phyloP scores from a whole-genome alignment of 53 echinoderm and acorn worm species.

The Mesocentrotus franciscanus region DNA sequence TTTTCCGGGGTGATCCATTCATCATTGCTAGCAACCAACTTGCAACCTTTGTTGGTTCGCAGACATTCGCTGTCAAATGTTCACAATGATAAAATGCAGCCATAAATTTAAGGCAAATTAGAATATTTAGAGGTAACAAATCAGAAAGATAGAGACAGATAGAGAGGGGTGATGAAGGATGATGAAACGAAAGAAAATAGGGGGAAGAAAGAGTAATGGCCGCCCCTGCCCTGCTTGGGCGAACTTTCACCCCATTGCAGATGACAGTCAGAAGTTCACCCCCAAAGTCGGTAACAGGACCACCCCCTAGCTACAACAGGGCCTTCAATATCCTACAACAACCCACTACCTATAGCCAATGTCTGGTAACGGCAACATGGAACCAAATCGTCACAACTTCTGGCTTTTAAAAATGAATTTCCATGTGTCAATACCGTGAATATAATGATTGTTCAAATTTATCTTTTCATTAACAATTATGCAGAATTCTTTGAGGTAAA shows the following conservation, averaged over 20 bases:
- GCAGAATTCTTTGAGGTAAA: no score
- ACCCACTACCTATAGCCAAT: no score
- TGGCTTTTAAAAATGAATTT: no score
- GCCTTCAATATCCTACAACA: no score
- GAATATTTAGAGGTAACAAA: not conserved
- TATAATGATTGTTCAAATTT: no score
- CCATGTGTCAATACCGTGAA: no score
- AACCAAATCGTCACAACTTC: no score
- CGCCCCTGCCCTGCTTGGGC: not conserved
- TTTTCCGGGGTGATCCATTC: not conserved
- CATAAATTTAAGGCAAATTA: not conserved
- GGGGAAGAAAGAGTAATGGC: not conserved
- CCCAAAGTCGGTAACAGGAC: not conserved
- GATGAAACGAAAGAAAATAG: not conserved
- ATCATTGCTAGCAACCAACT: not conserved
- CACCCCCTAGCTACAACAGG: no score
- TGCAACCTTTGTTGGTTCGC: not conserved
- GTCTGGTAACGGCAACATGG: not conserved
- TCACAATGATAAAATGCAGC: not conserved
- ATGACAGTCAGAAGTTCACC: not conserved
- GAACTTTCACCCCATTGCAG: not conserved
- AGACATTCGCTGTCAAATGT: slow-evolving; percentile 1
- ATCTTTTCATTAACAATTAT: no score
- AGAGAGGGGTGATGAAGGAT: not conserved
- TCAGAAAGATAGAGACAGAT: not conserved